Percentiles rank a stretch among this genome's conserved stretches.
These are phyloP conservation scores for Prunella fulvescens DNA, from an alignment of 2,113 vertebrate genomes.

Conservation along the genomic window DNA sequence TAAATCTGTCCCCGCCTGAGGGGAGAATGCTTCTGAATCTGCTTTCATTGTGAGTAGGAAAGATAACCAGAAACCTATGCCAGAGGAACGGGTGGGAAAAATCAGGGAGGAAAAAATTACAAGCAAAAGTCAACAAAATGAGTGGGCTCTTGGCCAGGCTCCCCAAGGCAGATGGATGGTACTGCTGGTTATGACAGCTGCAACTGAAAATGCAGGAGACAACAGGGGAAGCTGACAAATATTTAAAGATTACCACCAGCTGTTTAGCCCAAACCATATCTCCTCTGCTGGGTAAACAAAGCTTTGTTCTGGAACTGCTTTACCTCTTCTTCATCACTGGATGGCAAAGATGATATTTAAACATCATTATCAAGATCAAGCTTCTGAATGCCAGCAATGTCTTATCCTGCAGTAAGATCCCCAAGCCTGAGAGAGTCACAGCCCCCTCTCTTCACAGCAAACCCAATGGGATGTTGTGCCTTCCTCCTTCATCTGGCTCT, in stretches of 20 bases:
- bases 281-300: not conserved
- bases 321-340: not conserved
- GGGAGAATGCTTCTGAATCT: not conserved
- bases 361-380: not conserved
- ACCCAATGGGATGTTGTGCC: not conserved
- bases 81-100: not conserved
- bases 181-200: constrained; percentile 48
- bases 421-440: not conserved
- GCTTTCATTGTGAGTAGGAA: not conserved
- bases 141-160: not conserved
- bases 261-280: not conserved
- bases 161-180: constrained; percentile 54
- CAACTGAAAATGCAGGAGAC: constrained; percentile 32
- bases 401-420: not conserved
- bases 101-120: not conserved
- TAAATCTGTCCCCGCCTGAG: not conserved
- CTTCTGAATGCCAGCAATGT: not conserved
- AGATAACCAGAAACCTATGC: not conserved
- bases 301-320: not conserved
- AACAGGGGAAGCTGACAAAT: constrained; percentile 18
- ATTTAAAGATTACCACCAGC: constrained; percentile 37
- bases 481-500: not conserved
- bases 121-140: not conserved
- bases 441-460: not conserved
- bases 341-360: not conserved